Base-by-base conservation (phyloP, 2,888 invertebrate genomes). In the Aphidius colemani region DNA sequence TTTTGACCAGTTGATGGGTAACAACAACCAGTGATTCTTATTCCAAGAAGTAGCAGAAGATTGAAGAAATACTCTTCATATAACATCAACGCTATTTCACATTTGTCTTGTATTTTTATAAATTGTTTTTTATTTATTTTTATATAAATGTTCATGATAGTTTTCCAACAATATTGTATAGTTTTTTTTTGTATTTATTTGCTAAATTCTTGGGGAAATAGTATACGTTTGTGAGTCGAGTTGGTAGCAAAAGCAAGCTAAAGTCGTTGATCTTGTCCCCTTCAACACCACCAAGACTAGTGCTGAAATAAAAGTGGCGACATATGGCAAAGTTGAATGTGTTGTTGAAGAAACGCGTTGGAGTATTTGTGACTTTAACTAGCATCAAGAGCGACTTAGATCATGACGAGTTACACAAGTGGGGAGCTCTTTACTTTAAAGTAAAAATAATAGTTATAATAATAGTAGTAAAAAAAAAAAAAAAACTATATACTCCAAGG, bases 291-390 rank as follows among this genome's bases (percentile, higher is more conserved):
- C 30, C 5, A 30, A 30, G 30, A 30, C 30, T 30, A 30, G 30
- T 30, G 30, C 30, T 30, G 30, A 30, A 30, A 30, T 0, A 44
- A 10, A 18, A 46, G 30, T 39, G 45, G 59, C 51, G 55, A 65
- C 46, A 59, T 51, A 64, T 46, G 45, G 56, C 53, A 59, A 61
- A 61, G 63, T 64, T 53, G 43, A 40, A 40, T 10, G 53, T 41
- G 53, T 30, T 30, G 30, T 66, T 61, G 66, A 60, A 63, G 65
- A 67, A 66, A 65, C 63, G 66, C 69, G 63, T 49, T 53, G 41
- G 55, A 63, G 50, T 53, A 68, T 68, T 68, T 61, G 66, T 65
- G 13, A 11, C 9, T 64, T 69, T 68, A 69, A 70, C 70, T 69
- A 69, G 67, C 66, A 65, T 60, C 45, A 18, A 48, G 51, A 30